Percentiles rank a stretch among this genome's conserved stretches.
Evolutionary conservation across 2,113 vertebrate genomes (phyloP).

Genomic region (Hyperoodon ampullatus): DNA sequence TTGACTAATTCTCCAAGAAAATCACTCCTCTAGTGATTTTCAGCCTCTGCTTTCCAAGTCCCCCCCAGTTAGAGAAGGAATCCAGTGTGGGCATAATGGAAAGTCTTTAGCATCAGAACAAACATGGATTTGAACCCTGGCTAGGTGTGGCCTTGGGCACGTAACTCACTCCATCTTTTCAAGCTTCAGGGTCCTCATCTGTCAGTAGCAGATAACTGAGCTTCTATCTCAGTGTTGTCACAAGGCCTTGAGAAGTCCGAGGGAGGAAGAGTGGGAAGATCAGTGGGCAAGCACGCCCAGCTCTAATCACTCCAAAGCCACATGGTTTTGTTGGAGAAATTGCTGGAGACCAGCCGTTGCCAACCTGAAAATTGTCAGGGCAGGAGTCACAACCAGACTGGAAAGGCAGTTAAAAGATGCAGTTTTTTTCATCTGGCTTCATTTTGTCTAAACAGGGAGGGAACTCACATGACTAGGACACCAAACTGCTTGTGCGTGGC

Average conservation of each 20-base stretch:
- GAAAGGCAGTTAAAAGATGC: slow-evolving; percentile 33
- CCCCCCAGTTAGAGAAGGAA: background rate
- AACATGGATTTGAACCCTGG: background rate
- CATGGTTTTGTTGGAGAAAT: slow-evolving; percentile 1
- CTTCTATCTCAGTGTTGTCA: background rate
- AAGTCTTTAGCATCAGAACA: background rate
- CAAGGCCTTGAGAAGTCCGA: background rate
- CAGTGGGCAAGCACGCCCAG: background rate
- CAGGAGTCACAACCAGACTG: slow-evolving; percentile 1
- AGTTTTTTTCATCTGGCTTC: slow-evolving; percentile 57
- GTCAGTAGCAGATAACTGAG: background rate
- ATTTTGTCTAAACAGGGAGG: slow-evolving; percentile 46
- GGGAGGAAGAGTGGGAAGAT: background rate
- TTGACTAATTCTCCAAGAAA: slow-evolving; percentile 16
- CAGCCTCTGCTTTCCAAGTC: background rate
- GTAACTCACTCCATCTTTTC: background rate
- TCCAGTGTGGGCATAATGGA: background rate
- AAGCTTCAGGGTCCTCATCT: background rate
- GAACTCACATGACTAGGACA: slow-evolving; percentile 30
- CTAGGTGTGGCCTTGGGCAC: background rate
- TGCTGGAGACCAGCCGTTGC: background rate
- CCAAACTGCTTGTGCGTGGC: background rate
- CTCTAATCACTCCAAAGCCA: background rate
- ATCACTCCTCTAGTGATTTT: background rate
- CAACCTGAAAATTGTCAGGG: slow-evolving; percentile 47